Conservation (phyloP, 2,888 invertebrate genomes). For the Tenthredo notha region DNA sequence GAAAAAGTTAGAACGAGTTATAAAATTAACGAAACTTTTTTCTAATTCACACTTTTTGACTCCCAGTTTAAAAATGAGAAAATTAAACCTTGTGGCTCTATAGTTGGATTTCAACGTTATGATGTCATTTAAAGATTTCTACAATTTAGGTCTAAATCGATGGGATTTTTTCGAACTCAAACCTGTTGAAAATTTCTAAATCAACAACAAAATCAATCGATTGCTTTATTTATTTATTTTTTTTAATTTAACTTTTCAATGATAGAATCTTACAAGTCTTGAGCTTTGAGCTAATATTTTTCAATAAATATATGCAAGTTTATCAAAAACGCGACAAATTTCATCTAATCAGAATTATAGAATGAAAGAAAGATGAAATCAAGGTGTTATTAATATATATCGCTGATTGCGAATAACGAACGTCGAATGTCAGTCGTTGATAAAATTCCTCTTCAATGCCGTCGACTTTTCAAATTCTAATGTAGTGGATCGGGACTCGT, state of each 20-base stretch:
- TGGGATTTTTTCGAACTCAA: too few relatives aligned
- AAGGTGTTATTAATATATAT: not conserved
- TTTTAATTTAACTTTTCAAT: not conserved
- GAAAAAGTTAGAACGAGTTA: not conserved
- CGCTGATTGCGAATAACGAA: not conserved
- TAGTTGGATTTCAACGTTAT: too few relatives aligned
- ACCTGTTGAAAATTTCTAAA: not conserved
- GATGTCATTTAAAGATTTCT: not conserved
- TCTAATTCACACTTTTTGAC: not conserved
- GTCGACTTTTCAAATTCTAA: not conserved
- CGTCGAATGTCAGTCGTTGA: not conserved
- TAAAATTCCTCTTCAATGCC: not conserved
- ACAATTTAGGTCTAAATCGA: not conserved
- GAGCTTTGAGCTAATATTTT: not conserved
- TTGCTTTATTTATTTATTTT: not conserved
- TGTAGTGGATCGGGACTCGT: not conserved
- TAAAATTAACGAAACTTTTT: not conserved
- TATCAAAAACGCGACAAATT: not conserved
- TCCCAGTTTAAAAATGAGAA: too few relatives aligned
- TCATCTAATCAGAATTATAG: not conserved
- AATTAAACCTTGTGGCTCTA: too few relatives aligned
- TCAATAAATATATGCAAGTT: not conserved
- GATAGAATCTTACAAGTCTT: not conserved
- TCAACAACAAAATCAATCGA: not conserved
- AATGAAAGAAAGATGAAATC: not conserved